Evolutionary conservation across 2,797 vertebrate species (phyloP).

Genomic region (Agapornis canus): DNA sequence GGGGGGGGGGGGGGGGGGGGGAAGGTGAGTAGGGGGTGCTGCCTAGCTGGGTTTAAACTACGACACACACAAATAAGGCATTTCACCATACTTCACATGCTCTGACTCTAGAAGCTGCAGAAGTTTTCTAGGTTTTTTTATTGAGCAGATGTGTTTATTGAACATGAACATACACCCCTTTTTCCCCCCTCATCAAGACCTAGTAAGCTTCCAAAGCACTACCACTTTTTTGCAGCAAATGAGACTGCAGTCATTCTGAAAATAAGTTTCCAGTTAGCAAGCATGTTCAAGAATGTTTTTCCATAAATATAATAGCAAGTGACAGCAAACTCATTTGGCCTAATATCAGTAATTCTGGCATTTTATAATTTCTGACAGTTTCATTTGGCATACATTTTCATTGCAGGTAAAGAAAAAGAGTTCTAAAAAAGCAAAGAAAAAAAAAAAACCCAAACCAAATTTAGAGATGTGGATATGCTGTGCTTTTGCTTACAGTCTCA

Average conservation of each 20-base stretch:
- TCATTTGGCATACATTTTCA: background rate
- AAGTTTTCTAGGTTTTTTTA: background rate
- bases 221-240: background rate
- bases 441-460: fast-evolving
- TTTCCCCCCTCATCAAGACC: fast-evolving
- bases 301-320: background rate
- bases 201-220: background rate
- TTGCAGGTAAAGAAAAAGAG: background rate
- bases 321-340: background rate
- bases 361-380: background rate
- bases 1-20: too few relatives aligned
- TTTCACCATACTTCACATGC: background rate
- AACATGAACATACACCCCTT: background rate
- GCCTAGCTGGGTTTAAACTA: too few relatives aligned
- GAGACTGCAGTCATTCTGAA: background rate
- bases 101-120: background rate
- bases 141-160: fast-evolving
- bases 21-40: too few relatives aligned
- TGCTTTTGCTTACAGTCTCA: background rate
- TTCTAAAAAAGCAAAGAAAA: background rate
- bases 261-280: background rate
- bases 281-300: background rate
- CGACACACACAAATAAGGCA: background rate
- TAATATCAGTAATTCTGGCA: background rate
- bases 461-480: background rate